Conservation (phyloP, 2,113 vertebrate species). For the Elephas maximus region DNA sequence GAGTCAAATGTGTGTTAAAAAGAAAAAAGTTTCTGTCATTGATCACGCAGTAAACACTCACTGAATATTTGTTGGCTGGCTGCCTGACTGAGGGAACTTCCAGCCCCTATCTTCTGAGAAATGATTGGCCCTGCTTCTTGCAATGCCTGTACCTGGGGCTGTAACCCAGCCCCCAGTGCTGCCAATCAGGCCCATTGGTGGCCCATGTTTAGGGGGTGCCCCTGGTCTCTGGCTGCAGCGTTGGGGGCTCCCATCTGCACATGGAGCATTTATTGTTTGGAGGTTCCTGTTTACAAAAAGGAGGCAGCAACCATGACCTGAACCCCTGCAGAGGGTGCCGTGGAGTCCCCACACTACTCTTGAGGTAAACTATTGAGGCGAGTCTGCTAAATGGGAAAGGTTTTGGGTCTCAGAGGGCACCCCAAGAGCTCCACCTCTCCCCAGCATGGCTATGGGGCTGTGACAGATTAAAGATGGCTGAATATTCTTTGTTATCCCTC, state of each 20-base stretch:
- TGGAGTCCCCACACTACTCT: too few relatives aligned
- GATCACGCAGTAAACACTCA: too few relatives aligned
- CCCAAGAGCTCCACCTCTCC: not conserved
- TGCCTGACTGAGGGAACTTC: too few relatives aligned
- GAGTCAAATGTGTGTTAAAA: too few relatives aligned
- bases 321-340: not conserved
- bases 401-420: not conserved
- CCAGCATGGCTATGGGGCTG: not conserved
- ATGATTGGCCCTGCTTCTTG: accelerated
- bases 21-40: not conserved
- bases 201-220: not conserved
- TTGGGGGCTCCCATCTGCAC: not conserved
- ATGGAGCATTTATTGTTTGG: too few relatives aligned
- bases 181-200: not conserved
- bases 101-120: not conserved
- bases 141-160: not conserved
- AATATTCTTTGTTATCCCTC: not conserved
- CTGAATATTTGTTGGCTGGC: not conserved
- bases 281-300: not conserved
- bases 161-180: not conserved
- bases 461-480: not conserved
- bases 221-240: not conserved
- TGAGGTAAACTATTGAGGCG: not conserved
- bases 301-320: not conserved
- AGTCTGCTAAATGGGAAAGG: not conserved